These are phyloP conservation scores for Drosophila bipectinata DNA, from an alignment of 1,140 invertebrate species.

Conservation along the genomic window DNA sequence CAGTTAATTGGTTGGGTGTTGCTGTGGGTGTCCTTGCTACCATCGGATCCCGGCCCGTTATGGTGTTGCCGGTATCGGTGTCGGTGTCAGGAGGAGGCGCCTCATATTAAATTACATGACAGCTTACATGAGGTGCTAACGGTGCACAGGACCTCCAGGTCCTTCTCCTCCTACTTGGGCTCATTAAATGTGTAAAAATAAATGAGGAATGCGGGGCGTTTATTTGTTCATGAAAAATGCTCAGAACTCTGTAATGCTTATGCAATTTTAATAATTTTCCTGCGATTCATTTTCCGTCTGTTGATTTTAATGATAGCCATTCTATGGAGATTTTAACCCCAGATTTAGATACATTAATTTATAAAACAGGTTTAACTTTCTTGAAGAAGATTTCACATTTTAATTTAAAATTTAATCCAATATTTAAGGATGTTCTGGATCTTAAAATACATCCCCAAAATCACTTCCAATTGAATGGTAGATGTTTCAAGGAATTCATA, in stretches of 20 bases:
- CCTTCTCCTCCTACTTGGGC: constrained; percentile 10
- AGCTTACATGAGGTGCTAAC: constrained; percentile 68
- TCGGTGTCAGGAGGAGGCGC: constrained; percentile 17
- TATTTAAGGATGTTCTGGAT: background rate
- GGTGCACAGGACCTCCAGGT: constrained; percentile 8
- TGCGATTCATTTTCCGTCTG: constrained; percentile 29
- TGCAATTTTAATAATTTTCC: constrained; percentile 49
- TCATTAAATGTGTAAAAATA: constrained; percentile 66
- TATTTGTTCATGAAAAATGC: constrained; percentile 59
- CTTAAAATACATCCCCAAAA: constrained; percentile 7
- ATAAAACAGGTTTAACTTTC: background rate
- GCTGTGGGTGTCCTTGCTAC: constrained; percentile 17
- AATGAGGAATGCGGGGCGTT: constrained; percentile 6
- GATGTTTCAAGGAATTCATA: constrained; percentile 12
- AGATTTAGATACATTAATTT: too few species aligned
- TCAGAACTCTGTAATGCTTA: constrained; percentile 44
- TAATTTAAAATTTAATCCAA: background rate
- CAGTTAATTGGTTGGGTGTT: constrained; percentile 78
- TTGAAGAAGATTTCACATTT: background rate
- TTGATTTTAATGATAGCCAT: constrained; percentile 16
- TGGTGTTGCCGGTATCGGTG: background rate
- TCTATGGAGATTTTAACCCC: too few species aligned
- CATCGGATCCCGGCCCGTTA: background rate
- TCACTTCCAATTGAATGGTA: constrained; percentile 1
- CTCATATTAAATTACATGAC: constrained; percentile 78